Conservation (phyloP, 2,113 vertebrate species). For the Garra rufa region DNA sequence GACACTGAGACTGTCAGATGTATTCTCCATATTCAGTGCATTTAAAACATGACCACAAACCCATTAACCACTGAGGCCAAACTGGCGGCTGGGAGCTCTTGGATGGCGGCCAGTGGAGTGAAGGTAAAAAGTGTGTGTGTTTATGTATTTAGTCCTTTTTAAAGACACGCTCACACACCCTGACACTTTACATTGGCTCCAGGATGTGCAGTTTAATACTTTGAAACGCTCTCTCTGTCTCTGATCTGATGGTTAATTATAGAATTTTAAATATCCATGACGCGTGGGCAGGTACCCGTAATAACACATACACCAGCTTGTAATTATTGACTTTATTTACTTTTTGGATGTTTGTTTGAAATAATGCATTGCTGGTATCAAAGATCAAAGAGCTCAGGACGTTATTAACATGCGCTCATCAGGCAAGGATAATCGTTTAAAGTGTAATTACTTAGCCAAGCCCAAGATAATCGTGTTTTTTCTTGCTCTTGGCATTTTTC, state of each 20-base stretch:
- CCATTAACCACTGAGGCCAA: conserved; percentile 46
- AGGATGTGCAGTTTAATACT: conserved; percentile 55
- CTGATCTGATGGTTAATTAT: conserved; percentile 58
- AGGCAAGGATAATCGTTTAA: conserved; percentile 48
- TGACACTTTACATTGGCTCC: conserved; percentile 46
- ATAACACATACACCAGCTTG: conserved; percentile 54
- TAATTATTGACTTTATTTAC: conserved; percentile 62
- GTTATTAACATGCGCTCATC: conserved; percentile 45
- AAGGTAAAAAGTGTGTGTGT: conserved; percentile 17
- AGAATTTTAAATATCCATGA: conserved; percentile 60
- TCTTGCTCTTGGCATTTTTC: conserved; percentile 23
- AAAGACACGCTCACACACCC: conserved; percentile 42
- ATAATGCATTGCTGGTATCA: conserved; percentile 43
- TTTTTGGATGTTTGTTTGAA: conserved; percentile 52
- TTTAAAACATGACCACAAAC: conserved; percentile 58
- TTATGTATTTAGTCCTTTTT: conserved; percentile 34
- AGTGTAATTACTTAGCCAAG: conserved; percentile 48
- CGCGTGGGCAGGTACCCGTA: conserved; percentile 47
- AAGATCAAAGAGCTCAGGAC: conserved; percentile 52
- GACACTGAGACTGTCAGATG: conserved; percentile 22
- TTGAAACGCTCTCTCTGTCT: conserved; percentile 45
- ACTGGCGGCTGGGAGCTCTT: conserved; percentile 42
- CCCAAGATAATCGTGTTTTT: conserved; percentile 13
- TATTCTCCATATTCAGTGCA: conserved; percentile 32
- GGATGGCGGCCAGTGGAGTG: conserved; percentile 36